Base-by-base conservation (phyloP, 2,113 vertebrate species). In the Nannospalax galili region DNA sequence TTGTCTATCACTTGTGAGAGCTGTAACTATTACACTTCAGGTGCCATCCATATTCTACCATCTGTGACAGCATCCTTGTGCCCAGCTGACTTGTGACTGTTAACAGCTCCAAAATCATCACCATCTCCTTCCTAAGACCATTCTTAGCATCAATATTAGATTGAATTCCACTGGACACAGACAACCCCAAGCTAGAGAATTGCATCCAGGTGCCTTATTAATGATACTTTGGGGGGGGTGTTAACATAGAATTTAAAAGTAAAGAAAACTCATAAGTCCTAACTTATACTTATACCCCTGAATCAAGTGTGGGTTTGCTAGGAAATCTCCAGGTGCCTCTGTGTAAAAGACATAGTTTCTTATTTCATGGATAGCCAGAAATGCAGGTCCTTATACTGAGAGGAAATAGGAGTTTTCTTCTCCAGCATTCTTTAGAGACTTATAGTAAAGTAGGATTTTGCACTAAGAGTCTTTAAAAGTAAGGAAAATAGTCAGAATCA, bases 351-450 rank as follows among this genome's bases (percentile, higher is more conserved):
- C 37, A 16, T 28, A 92, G 48, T 79, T 81, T 87, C 64, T 78
- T 79, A 69, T 70, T 90, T 87, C 32, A 48, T 28, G 3, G 79
- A 45, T 58, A 67, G 42, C 40, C 67, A 90, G 89, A 65, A 92
- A 72, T 37, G 74, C 37, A 12, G 32, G 79, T 78, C 64, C 84
- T 79, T 93, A 12, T 42, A 42, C 67, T 64, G 88, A 70, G 42
- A 88, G 28, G 58, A 79, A 92, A 87, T 22, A 37, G 86, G 48
- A 86, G 12, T 78, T 92, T 24, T 84, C 10, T 28, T 89, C 78
- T 93, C 42, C 87, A 77, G 72, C 37, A 67, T 95, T 92, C 62
- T 88, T 94, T 42, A 84, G 72, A 93, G 24, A 17, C 7, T 45
- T 88, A 15, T 81, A 52, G 26, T 73, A 42, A 90, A 81, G 58